Conservation (phyloP, 2,797 vertebrate genomes). For the Sebastes umbrosus region DNA sequence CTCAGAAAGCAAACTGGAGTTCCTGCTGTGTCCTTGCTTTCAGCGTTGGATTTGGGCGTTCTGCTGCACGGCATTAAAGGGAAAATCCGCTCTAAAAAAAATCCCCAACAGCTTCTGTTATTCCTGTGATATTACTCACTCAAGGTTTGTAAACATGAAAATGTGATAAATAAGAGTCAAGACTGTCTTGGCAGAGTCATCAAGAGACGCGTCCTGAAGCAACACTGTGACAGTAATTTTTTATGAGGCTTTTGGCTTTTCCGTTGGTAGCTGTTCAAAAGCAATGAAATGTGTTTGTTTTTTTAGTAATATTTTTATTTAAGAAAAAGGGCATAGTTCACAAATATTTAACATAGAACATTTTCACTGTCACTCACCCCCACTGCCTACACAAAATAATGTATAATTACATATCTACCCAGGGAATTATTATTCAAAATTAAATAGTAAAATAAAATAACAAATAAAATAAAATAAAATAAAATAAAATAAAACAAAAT, state of each 20-base stretch:
- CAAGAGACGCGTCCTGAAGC: not conserved
- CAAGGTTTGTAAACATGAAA: slow-evolving; percentile 26
- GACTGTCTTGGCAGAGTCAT: not conserved
- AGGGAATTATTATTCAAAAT: too few species aligned
- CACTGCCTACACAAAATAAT: too few species aligned
- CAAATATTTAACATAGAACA: too few species aligned
- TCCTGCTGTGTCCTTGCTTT: slow-evolving; percentile 49
- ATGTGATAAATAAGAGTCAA: not conserved
- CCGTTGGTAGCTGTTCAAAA: not conserved
- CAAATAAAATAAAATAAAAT: too few species aligned
- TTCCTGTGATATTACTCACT: slow-evolving; percentile 4
- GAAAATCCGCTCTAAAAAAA: slow-evolving; percentile 2
- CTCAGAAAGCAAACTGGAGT: slow-evolving; percentile 25
- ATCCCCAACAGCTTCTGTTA: not conserved
- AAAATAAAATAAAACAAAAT: too few species aligned
- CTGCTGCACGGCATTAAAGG: slow-evolving; percentile 17
- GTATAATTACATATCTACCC: too few species aligned
- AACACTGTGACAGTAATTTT: slow-evolving; percentile 6
- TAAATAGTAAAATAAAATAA: too few species aligned
- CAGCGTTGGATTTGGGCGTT: slow-evolving; percentile 10
- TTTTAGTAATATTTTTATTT: too few species aligned
- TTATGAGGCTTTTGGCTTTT: not conserved
- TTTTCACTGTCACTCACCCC: too few species aligned
- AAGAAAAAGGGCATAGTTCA: too few species aligned
- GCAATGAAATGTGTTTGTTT: not conserved